phyloP scores from a whole-genome alignment of 2,797 vertebrate genomes.

The Chaetodon trifasciatus region DNA sequence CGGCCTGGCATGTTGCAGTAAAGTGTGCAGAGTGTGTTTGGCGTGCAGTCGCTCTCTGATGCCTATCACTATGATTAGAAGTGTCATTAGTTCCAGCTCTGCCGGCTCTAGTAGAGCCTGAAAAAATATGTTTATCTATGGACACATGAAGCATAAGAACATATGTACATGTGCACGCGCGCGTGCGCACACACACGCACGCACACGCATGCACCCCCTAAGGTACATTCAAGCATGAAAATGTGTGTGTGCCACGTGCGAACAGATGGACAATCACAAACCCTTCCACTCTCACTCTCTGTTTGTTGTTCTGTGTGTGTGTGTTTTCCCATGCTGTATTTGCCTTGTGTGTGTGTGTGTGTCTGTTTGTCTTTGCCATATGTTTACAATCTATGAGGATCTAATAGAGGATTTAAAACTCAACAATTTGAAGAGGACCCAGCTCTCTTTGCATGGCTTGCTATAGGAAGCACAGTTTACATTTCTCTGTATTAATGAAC shows the following conservation, averaged over 20 bases:
- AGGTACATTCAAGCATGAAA: slow-evolving; percentile 19
- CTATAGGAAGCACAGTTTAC: slow-evolving; percentile 59
- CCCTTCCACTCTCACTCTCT: slow-evolving; percentile 52
- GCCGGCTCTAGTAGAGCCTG: slow-evolving; percentile 73
- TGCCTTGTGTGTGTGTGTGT: slow-evolving; percentile 10
- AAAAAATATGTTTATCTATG: slow-evolving; percentile 72
- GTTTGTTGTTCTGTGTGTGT: slow-evolving; percentile 55
- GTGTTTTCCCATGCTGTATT: slow-evolving; percentile 42
- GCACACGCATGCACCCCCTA: slow-evolving; percentile 7
- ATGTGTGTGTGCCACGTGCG: slow-evolving; percentile 45
- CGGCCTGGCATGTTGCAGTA: slow-evolving; percentile 67
- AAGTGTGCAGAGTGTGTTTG: slow-evolving; percentile 72
- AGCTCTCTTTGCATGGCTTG: slow-evolving; percentile 1
- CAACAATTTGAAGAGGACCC: slow-evolving; percentile 43
- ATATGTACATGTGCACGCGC: slow-evolving; percentile 7
- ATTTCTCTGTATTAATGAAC: slow-evolving; percentile 65
- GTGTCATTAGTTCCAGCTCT: slow-evolving; percentile 80
- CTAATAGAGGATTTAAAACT: slow-evolving; percentile 58
- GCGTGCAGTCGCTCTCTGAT: slow-evolving; percentile 77
- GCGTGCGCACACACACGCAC: slow-evolving; percentile 13
- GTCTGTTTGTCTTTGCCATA: slow-evolving; percentile 51
- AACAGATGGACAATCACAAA: slow-evolving; percentile 21
- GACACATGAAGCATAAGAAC: slow-evolving; percentile 46
- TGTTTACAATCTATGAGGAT: slow-evolving; percentile 65
- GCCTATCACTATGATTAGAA: slow-evolving; percentile 78